A percentile compares a stretch with the other conserved stretches of the same genome.
phyloP scores from a whole-genome alignment of 2,888 invertebrate genomes.

The Aplocera efformata region DNA sequence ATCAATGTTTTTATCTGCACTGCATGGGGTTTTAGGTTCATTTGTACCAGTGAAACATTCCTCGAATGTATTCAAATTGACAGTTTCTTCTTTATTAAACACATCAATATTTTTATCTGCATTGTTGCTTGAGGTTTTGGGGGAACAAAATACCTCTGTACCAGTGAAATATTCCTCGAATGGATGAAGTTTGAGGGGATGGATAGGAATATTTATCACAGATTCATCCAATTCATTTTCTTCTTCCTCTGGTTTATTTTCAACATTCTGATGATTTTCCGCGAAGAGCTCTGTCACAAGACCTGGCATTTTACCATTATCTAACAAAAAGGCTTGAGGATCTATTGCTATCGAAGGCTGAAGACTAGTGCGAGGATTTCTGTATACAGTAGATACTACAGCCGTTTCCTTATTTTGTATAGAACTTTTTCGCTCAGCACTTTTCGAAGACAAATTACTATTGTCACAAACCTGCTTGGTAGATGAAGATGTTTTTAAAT shows the following conservation, averaged over 20 bases:
- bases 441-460: constrained; percentile 1
- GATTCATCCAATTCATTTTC: constrained; percentile 1
- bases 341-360: constrained; percentile 19
- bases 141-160: not conserved
- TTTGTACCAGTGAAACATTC: not conserved
- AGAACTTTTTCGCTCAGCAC: constrained; percentile 11
- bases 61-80: not conserved
- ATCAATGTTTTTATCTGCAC: constrained; percentile 28
- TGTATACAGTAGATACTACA: constrained; percentile 22
- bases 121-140: constrained; percentile 4
- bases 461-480: constrained; percentile 9
- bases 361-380: constrained; percentile 30
- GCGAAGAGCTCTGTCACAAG: constrained; percentile 1
- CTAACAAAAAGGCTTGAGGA: constrained; percentile 3
- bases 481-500: constrained; percentile 7
- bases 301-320: constrained; percentile 4
- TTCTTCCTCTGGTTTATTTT: constrained; percentile 1
- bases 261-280: not conserved
- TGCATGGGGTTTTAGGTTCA: constrained; percentile 5
- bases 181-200: not conserved
- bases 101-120: constrained; percentile 30
- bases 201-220: not conserved
- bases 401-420: constrained; percentile 28
- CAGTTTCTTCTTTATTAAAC: constrained; percentile 40
- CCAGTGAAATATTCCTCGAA: not conserved